Evolutionary conservation across 2,888 invertebrate species (phyloP).

Genomic region (Creontiades dilutus): DNA sequence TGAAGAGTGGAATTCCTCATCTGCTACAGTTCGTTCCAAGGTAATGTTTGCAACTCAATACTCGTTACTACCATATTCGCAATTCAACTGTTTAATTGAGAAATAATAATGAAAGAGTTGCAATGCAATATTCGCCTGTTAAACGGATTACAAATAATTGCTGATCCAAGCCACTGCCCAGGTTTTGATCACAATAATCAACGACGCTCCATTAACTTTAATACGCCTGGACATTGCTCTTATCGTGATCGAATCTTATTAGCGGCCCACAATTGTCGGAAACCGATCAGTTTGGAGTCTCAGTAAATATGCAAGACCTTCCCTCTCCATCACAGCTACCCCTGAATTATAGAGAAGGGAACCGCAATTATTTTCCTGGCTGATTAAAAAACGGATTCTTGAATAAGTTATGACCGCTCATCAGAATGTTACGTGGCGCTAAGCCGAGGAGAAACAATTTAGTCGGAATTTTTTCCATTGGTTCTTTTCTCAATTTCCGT

Average conservation of each 20-base stretch:
- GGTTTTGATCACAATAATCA: background rate
- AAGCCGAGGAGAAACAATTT: background rate
- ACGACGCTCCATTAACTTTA: background rate
- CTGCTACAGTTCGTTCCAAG: too few species aligned
- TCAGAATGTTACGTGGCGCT: background rate
- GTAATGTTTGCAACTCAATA: too few species aligned
- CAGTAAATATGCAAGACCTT: slow-evolving; percentile 13
- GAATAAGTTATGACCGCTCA: slow-evolving; percentile 16
- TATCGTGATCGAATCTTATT: slow-evolving; percentile 5
- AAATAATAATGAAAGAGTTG: background rate
- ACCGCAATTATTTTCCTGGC: background rate
- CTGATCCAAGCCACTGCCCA: background rate
- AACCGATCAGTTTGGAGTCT: background rate
- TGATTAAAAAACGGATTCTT: slow-evolving; percentile 11
- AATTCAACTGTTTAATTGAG: background rate
- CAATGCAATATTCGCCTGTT: background rate
- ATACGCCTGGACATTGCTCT: background rate
- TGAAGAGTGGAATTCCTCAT: too few species aligned
- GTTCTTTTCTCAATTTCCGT: background rate
- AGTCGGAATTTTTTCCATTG: background rate
- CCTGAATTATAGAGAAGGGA: slow-evolving; percentile 1
- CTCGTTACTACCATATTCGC: background rate
- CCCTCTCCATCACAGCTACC: background rate
- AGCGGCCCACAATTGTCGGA: background rate
- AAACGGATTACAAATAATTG: slow-evolving; percentile 31